Evolutionary conservation across 2,888 invertebrate genomes (phyloP).

Genomic region (Aspidiotus rigidus): DNA sequence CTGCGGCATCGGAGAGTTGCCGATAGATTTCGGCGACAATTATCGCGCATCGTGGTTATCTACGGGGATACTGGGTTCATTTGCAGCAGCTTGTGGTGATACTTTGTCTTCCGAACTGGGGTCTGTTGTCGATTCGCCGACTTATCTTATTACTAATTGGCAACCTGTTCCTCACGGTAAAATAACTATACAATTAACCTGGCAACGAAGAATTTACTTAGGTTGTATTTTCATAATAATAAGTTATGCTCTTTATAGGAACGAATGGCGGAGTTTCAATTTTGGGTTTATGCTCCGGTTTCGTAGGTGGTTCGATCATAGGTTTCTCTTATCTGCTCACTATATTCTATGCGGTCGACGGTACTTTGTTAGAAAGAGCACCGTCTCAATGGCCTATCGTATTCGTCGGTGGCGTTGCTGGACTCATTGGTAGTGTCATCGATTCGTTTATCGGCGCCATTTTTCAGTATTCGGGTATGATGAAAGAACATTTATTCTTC

Average conservation of each 20-base stretch:
- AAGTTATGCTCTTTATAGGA: conserved; percentile 46
- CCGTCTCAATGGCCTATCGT: conserved; percentile 74
- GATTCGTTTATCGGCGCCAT: conserved; percentile 79
- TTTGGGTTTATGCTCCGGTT: conserved; percentile 49
- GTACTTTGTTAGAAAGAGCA: conserved; percentile 49
- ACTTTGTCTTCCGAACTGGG: conserved; percentile 88
- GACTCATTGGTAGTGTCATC: conserved; percentile 67
- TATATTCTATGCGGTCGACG: conserved; percentile 55
- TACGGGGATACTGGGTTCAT: conserved; percentile 58
- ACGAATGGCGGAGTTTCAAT: conserved; percentile 79
- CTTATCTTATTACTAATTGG: conserved; percentile 64
- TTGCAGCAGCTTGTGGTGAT: conserved; percentile 60
- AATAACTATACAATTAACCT: conserved; percentile 6
- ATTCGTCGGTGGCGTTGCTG: conserved; percentile 60
- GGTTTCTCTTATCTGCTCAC: conserved; percentile 64
- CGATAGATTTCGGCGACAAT: conserved; percentile 64
- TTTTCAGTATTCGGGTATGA: conserved; percentile 70
- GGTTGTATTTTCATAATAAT: background rate
- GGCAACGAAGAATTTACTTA: background rate
- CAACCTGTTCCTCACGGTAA: conserved; percentile 63
- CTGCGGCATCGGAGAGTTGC: conserved; percentile 65
- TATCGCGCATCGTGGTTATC: conserved; percentile 77
- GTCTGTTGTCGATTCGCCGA: conserved; percentile 58
- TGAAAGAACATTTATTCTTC: too few relatives aligned
- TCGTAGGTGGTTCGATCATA: conserved; percentile 59